Conservation (phyloP, 2,888 invertebrate species). For the Heteromurus nitidus region DNA sequence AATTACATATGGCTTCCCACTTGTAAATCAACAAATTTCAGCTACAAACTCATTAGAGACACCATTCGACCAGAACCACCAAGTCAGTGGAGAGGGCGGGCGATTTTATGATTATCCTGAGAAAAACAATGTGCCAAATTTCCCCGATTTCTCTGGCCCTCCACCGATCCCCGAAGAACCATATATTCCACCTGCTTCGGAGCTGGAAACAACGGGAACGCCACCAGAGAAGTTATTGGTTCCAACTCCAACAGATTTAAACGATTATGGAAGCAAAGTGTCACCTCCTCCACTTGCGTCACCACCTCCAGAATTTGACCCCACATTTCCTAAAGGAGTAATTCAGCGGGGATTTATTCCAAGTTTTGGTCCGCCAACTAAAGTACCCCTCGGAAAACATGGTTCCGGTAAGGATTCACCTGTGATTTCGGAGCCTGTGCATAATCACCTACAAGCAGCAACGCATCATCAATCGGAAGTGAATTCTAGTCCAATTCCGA, state of each 20-base stretch:
- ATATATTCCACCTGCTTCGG: slow-evolving; percentile 29
- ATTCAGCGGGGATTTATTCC: slow-evolving; percentile 58
- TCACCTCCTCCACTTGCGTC: slow-evolving; percentile 22
- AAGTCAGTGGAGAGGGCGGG: not conserved
- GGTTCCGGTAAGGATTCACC: not conserved
- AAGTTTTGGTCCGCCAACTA: slow-evolving; percentile 63
- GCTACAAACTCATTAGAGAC: slow-evolving; percentile 34
- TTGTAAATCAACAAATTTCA: slow-evolving; percentile 39
- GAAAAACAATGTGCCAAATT: slow-evolving; percentile 45
- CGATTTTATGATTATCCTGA: slow-evolving; percentile 18
- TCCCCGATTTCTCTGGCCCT: slow-evolving; percentile 42
- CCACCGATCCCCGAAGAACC: slow-evolving; percentile 55
- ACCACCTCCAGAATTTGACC: slow-evolving; percentile 35
- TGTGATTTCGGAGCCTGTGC: slow-evolving; percentile 3
- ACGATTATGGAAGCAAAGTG: not conserved
- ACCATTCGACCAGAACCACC: not conserved
- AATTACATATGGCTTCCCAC: slow-evolving; percentile 40
- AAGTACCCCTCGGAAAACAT: slow-evolving; percentile 16
- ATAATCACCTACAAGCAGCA: slow-evolving; percentile 26
- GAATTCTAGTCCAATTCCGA: slow-evolving; percentile 25
- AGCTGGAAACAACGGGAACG: not conserved
- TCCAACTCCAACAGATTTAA: not conserved
- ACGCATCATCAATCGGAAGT: slow-evolving; percentile 13
- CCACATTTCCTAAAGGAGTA: slow-evolving; percentile 42
- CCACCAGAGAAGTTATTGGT: slow-evolving; percentile 11